These are phyloP conservation scores for Atrichornis clamosus DNA, from an alignment of 2,113 vertebrate species.

Conservation along the genomic window DNA sequence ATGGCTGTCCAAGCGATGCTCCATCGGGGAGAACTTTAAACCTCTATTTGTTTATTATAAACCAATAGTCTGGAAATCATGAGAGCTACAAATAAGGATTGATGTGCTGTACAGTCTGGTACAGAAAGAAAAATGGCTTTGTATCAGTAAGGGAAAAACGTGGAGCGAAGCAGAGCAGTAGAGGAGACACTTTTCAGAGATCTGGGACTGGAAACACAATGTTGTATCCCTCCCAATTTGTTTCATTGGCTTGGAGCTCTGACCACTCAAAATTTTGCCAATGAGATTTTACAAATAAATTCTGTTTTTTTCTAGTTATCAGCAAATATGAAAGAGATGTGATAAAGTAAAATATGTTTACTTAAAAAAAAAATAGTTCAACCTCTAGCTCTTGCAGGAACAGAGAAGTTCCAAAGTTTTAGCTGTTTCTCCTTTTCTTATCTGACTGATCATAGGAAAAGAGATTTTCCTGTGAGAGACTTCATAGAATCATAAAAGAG, in stretches of 20 bases:
- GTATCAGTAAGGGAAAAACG: background rate
- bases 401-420: background rate
- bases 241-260: background rate
- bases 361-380: background rate
- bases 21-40: background rate
- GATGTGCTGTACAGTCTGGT: background rate
- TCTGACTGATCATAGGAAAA: background rate
- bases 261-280: background rate
- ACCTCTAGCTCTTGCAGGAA: background rate
- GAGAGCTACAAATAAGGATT: slow-evolving; percentile 45
- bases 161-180: background rate
- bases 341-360: no score
- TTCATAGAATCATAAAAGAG: background rate
- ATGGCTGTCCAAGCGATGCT: background rate
- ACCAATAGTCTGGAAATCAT: slow-evolving; percentile 41
- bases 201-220: background rate
- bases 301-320: accelerated
- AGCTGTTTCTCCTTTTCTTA: background rate
- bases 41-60: slow-evolving; percentile 40
- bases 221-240: background rate
- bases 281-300: background rate
- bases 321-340: background rate
- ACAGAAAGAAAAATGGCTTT: background rate
- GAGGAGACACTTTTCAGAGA: background rate
- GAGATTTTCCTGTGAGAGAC: background rate